Base-by-base conservation (phyloP, 64 coral and sea anemone species). In the Montipora sp. region DNA sequence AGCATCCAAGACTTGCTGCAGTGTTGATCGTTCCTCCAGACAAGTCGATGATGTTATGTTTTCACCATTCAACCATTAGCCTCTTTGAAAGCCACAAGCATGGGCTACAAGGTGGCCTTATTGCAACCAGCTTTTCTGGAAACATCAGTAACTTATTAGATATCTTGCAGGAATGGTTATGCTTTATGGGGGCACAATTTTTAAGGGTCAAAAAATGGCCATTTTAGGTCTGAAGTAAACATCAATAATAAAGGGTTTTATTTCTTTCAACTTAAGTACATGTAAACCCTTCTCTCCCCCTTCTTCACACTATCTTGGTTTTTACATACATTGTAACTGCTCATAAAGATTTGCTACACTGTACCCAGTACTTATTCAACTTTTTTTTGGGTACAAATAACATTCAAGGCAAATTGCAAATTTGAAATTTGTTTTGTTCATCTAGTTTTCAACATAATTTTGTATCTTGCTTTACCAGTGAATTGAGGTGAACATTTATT, bases 11-110 rank as follows among this genome's bases (percentile, higher is more conserved):
- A 22, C 50, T 53, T 68, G 75, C 47, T 80, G 76, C 61, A 68
- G 76, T 90, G 5, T 7, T 90, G 77, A 89, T 89, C 77, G 88
- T 90, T 0, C 88, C 75, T 1, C 88, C 88, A 66, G 88, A 90
- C 63, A 90, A 80, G 48, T 48, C 76, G 9, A 51, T 90, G 75
- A 36, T 80, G 4, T 48, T 90, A 48, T 90, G 88, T 47, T 90
- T 90, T 47, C 8, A 22, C 4, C 15, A 66, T 12, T 18, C 55
- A 24, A 1, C 2, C 27, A 78, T 69, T 51, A 67, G 88, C 48
- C 57, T 90, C 8, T 79, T 90, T 90, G 59, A 90, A 66, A 89
- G 87, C 24, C 87, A 89, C 53, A 77, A 1, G 15, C 87, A 89
- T 89, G 74, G 87, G 11, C 2, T 18, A 0, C 51, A 77, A 2